Evolutionary conservation across 2,888 invertebrate genomes (phyloP), one percentile per base, ranked within the genome.

Genomic region (Macaria notata): DNA sequence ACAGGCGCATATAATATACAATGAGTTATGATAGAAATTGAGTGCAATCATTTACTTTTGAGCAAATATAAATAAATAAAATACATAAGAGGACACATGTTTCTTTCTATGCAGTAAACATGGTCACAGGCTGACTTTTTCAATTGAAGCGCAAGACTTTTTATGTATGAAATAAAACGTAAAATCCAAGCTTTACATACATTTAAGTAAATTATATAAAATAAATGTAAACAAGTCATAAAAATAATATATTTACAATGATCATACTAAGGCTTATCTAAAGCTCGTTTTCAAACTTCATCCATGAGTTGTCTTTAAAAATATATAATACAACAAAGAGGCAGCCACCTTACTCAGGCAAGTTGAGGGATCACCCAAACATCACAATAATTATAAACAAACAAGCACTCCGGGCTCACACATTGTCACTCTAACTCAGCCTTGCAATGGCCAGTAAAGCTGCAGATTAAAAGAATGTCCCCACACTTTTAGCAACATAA

Each of bases 131-230:
- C 62, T 58, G 64, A 51, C 36, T 57, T 31, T 56, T 43, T 60
- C 30, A 8, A 58, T 49, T 50, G 41, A 65, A 74, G 70, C 65
- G 67, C 53, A 62, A 64, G 72, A 72, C 69, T 65, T 58, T 68
- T 73, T 63, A 69, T 69, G 60, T 63, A 72, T 71, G 74, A 74
- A 78, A 78, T 72, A 75, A 70, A 73, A 76, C 71, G 73, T 74
- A 70, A 73, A 75, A 71, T 75, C 72, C 79, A 83, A 84, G 79
- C 79, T 81, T 78, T 83, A 86, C 79, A 85, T 77, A 59, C 46
- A 54, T 54, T 47, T 74, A 70, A 79, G 81, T 84, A 87, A 88
- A 87, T 79, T 82, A 84, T 81, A 75, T 86, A 83, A 87, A 86
- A 81, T 86, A 65, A 65, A 64, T 59, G 56, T 60, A 55, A 64